These are phyloP conservation scores for Sarcophaga subvicina DNA, from an alignment of 2,888 invertebrate species.

Conservation along the genomic window DNA sequence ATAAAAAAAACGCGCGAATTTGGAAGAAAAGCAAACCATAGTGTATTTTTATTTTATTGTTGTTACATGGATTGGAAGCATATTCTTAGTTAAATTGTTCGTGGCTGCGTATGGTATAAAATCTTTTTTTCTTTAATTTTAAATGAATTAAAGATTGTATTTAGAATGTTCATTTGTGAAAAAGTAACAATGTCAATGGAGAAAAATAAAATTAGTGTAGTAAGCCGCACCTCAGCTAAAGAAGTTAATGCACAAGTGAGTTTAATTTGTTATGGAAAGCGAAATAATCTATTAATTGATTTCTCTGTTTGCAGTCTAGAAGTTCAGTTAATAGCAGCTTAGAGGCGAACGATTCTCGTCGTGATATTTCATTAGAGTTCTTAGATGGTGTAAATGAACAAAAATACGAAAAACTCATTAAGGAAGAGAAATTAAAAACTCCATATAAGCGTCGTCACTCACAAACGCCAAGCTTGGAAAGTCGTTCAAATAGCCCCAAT, in stretches of 20 bases:
- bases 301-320: constrained; percentile 40
- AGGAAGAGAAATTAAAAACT: constrained; percentile 81
- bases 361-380: constrained; percentile 72
- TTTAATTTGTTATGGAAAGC: neutral
- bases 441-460: constrained; percentile 81
- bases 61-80: neutral
- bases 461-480: constrained; percentile 76
- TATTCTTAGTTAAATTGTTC: neutral
- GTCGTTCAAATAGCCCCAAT: constrained; percentile 78
- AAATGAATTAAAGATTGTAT: constrained; percentile 12
- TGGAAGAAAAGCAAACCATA: constrained; percentile 7
- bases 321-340: constrained; percentile 48
- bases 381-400: constrained; percentile 79
- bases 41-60: constrained; percentile 23
- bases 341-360: constrained; percentile 52
- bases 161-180: constrained; percentile 53
- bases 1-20: constrained; percentile 59
- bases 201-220: constrained; percentile 20
- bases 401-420: constrained; percentile 80
- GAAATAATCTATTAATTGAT: neutral
- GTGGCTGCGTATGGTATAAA: no score
- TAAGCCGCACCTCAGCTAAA: constrained; percentile 54
- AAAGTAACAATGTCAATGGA: constrained; percentile 49
- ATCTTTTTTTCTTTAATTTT: neutral
- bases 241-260: constrained; percentile 60